Conservation (phyloP, 2,888 invertebrate genomes). For the Athalia rosae region DNA sequence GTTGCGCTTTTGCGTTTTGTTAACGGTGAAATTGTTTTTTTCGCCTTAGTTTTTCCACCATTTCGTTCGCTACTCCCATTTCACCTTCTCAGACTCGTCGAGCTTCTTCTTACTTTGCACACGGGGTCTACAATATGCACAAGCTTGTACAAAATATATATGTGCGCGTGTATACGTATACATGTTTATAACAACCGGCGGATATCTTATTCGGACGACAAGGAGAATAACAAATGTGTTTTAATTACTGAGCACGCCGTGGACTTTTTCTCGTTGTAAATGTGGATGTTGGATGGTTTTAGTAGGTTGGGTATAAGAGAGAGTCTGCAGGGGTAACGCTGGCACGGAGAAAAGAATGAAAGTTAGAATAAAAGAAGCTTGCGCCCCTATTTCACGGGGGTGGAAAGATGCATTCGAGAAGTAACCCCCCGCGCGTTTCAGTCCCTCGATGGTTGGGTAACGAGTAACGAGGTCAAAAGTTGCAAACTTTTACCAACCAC, state of each 20-base stretch:
- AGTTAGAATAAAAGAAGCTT: conserved; percentile 29
- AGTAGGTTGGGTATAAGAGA: neutral
- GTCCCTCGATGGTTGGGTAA: conserved; percentile 22
- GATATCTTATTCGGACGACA: conserved; percentile 38
- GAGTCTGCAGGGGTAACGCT: neutral
- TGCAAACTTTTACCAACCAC: conserved; percentile 20
- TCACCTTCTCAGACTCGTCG: neutral
- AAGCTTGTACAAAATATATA: conserved; percentile 24
- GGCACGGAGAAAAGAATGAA: conserved; percentile 4
- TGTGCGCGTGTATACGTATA: too few species aligned
- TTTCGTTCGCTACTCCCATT: neutral
- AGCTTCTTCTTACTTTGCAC: neutral
- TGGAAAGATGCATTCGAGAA: conserved; percentile 25
- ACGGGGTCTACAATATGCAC: conserved; percentile 20
- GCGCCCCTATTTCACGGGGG: conserved; percentile 26
- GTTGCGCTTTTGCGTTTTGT: neutral
- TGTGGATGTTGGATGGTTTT: neutral
- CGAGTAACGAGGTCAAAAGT: conserved; percentile 41
- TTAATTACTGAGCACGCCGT: conserved; percentile 36
- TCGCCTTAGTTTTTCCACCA: neutral
- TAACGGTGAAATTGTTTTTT: neutral
- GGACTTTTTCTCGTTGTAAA: conserved; percentile 10
- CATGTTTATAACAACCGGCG: neutral
- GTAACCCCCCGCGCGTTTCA: neutral
- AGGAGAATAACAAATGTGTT: conserved; percentile 42